Evolutionary conservation across 1,140 invertebrate species (phyloP), one percentile per base, ranked within the genome.

Genomic region (Euschistus heros): DNA sequence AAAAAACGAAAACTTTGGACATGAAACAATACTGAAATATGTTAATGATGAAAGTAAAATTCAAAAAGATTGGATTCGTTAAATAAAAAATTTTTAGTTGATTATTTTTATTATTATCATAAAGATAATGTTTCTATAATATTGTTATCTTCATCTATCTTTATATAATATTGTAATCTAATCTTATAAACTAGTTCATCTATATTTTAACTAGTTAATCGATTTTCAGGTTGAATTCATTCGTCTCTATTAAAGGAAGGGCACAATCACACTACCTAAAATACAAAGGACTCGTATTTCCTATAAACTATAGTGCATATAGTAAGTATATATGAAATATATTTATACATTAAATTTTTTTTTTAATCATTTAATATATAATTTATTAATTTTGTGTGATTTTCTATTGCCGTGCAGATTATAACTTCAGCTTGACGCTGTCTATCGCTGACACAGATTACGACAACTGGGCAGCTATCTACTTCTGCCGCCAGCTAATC

Each of bases 401-500:
- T n/a, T n/a, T n/a, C n/a, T n/a, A n/a, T n/a, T n/a, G n/a, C n/a
- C n/a, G n/a, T n/a, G 10, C 37, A 42, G 61, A 6, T 20, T 20
- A 13, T n/a, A 18, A 62, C 20, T 24, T 64, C 18, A 18, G 24
- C 20, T 27, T 64, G 17, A 14, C 63, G 5, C 30, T 54, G 17
- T 52, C 46, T 8, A 33, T 64, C 33, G 46, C 54, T 30, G 63
- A 44, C 13, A 64, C 63, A 6, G 63, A 64, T 37, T 64, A 64
- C 26, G 47, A 64, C 24, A 52, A 64, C 63, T 64, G 63, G 63
- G 63, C 63, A 14, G 24, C 52, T 17, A 26, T 64, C 30, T 64
- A 64, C 22, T 64, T 37, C 20, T 64, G 63, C 30, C 24, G 30
- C 18, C 63, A 64, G 33, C 22, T 42, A 10, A 14, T 52, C 20